Base-by-base conservation (phyloP, 1,140 invertebrate genomes). In the Lasaia peninsularis region DNA sequence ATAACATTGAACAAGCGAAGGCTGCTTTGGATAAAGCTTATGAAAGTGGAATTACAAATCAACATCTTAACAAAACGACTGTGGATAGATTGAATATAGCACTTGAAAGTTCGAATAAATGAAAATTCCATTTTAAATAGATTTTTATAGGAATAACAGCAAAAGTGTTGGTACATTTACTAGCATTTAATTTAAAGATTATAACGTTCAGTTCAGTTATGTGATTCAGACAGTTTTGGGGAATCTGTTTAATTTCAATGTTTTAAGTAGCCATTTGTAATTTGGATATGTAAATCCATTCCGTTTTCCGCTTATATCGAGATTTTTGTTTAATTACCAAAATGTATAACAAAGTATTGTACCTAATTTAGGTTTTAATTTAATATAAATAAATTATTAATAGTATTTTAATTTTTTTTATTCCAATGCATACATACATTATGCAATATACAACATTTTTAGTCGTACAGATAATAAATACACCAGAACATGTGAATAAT, bases 61-160 rank as follows among this genome's bases (percentile, higher is more conserved):
- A 92, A 56, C 73, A 91, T 61, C 81, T 94, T 14, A 92, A 92
- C 65, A 83, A 90, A 63, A 90, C 88, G 0, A 90, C 89, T 1
- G 58, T 94, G 48, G 60, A 82, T 28, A 89, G 90, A 52, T 63
- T 94, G 1, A 92, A 92, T 68, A 65, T 82, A 21, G 83, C 80
- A 2, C 72, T 91, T 9, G 86, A 91, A 73, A 80, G 76, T 52
- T 73, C 65, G 1, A 78, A 73, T 52, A 72, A 69, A 57, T 58
- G 61, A 51, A 69, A n/a, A 37, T 73, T 34, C 62, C 52, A 58
- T 34, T 32, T 32, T 20, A 18, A 32, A 21, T n/a, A 24, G 12
- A 33, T 16, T 28, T 21, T 32, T 44, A 6, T 28, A 0, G 24
- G 24, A 10, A 18, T 40, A 21, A 44, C 5, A 16, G 7, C 2